These are phyloP conservation scores for Eira barbara DNA, from an alignment of 2,113 vertebrate species.

Conservation along the genomic window DNA sequence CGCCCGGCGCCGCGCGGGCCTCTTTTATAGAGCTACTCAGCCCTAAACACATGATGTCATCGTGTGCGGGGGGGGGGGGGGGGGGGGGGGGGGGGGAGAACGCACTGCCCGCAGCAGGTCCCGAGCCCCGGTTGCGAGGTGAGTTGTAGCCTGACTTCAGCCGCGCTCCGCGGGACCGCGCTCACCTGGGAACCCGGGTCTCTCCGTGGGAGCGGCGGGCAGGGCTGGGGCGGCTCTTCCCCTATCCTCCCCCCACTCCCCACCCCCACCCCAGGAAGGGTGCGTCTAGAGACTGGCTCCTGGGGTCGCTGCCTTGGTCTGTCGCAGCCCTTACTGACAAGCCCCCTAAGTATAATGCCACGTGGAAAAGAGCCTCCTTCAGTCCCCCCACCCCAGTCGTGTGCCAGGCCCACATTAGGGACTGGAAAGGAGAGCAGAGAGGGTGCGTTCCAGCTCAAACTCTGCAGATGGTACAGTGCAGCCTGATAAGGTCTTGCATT, in stretches of 20 bases:
- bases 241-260: neutral
- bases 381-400: accelerated
- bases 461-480: neutral
- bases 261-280: neutral
- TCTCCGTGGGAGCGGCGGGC: neutral
- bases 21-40: constrained; percentile 76
- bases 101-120: constrained; percentile 69
- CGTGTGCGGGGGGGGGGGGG: neutral
- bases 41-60: constrained; percentile 82
- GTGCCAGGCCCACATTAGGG: neutral
- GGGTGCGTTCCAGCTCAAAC: neutral
- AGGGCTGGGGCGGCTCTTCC: too few species aligned
- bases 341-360: neutral
- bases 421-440: neutral
- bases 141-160: neutral
- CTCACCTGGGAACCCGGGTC: neutral
- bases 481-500: neutral
- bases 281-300: neutral
- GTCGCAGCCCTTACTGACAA: neutral
- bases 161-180: neutral
- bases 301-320: too few species aligned
- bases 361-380: neutral
- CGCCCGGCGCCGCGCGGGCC: constrained; percentile 24
- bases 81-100: neutral
- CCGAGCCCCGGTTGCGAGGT: constrained; percentile 51